A percentile compares a stretch with the other conserved stretches of the same genome.
These are phyloP conservation scores for Patiria miniata DNA, from an alignment of 35 echinoderm and acorn worm genomes.

Conservation along the genomic window DNA sequence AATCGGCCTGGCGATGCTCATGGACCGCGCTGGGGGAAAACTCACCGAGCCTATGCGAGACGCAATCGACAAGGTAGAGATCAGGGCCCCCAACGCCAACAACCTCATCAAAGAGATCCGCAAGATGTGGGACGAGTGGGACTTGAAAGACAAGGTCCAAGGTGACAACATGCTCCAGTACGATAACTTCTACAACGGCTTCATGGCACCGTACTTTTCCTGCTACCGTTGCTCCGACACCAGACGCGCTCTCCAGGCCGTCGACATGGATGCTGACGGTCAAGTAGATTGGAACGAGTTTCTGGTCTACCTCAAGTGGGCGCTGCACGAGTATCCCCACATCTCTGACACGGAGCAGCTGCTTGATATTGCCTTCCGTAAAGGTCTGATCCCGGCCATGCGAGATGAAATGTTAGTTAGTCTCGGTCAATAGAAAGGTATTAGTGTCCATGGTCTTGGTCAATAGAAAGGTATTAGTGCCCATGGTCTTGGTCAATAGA, in stretches of 20 bases:
- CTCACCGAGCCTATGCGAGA: slow-evolving; percentile 56
- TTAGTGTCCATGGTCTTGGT: too few relatives aligned
- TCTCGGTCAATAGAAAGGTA: too few relatives aligned
- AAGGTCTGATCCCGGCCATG: slow-evolving; percentile 65
- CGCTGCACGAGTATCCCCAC: slow-evolving; percentile 47
- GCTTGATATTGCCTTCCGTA: slow-evolving; percentile 51
- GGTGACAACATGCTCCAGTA: slow-evolving; percentile 51
- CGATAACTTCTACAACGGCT: slow-evolving; percentile 62
- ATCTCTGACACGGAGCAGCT: slow-evolving; percentile 19
- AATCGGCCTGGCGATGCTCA: slow-evolving; percentile 22
- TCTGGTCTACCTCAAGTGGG: slow-evolving; percentile 44
- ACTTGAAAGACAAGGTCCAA: slow-evolving; percentile 35
- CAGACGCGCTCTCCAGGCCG: slow-evolving; percentile 32
- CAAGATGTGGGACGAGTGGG: slow-evolving; percentile 57
- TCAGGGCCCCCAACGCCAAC: not conserved
- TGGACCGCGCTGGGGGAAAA: slow-evolving; percentile 48
- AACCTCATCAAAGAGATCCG: slow-evolving; percentile 45
- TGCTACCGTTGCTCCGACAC: slow-evolving; percentile 61
- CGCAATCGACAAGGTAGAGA: slow-evolving; percentile 17
- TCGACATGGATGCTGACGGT: slow-evolving; percentile 63
- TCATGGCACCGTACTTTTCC: slow-evolving; percentile 62
- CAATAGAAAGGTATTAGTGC: too few relatives aligned
- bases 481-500: too few relatives aligned
- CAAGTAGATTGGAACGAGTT: slow-evolving; percentile 71
- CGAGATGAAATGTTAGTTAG: slow-evolving; percentile 28